Base-by-base conservation (phyloP, 2,888 invertebrate species). In the Erpobdella octoculata region DNA sequence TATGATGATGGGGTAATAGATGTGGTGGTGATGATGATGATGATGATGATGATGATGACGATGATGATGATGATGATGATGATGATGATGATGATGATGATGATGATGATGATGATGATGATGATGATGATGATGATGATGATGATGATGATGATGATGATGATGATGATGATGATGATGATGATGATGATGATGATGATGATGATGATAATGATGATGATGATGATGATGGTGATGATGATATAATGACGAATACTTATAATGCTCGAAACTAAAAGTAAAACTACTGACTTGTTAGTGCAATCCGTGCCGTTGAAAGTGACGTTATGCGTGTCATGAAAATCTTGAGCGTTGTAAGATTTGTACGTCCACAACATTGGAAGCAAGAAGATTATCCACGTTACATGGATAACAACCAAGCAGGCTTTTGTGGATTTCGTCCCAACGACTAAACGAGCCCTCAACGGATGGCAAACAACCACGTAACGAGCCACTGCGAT, bases 381-480 rank as follows among this genome's bases (percentile, higher is more conserved):
- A 25, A 69, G 25, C 25, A 67, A 37, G 25, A 75, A 58, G n/a
- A 71, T 18, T 9, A 70, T 12, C 75, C 75, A 75, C 37, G 65
- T 38, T 9, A 70, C n/a, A 37, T 64, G 74, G 3, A 72, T 70
- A 25, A 77, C n/a, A 6, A 77, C 70, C 38, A 80, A 78, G 58
- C 78, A 78, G 0, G 80, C 79, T 35, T 78, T 75, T 15, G 76
- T 76, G 31, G 72, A 25, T 2, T 31, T 21, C 25, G 80, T 72
- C 1, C 79, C 79, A 65, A 81, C 78, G 18, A 81, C 74, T 73
- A 80, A 78, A 28, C 81, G 75, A 2, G 82, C 81, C 71, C 77
- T 78, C 67, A 82, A 79, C 0, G 82, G 81, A 72, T 82, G 80
- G 75, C 82, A 82, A 28, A 82, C 80, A 41, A 80, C 82, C 21